A percentile compares a stretch with the other conserved stretches of the same genome.
Evolutionary conservation across 2,113 vertebrate genomes (phyloP).

Genomic region (Neodontobutis hainanensis): DNA sequence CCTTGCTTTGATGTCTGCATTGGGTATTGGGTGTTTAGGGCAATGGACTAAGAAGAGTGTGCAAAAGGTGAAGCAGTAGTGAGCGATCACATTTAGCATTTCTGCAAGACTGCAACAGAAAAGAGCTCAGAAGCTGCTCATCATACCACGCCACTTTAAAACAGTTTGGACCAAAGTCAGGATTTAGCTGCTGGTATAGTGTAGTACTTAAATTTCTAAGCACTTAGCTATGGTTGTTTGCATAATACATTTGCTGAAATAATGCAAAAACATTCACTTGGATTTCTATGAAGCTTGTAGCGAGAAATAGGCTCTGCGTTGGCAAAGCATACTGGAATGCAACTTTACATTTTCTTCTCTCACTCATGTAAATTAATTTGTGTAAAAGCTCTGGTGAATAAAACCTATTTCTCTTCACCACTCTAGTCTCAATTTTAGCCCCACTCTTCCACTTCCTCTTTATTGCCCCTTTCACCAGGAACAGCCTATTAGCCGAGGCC

Average conservation of each 20-base stretch:
- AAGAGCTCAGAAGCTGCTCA: slow-evolving; percentile 27
- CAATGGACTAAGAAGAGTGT: slow-evolving; percentile 46
- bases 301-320: slow-evolving; percentile 49
- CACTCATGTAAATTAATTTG: slow-evolving; percentile 70
- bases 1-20: slow-evolving; percentile 71
- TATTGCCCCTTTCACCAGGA: slow-evolving; percentile 68
- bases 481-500: slow-evolving; percentile 65
- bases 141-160: slow-evolving; percentile 29
- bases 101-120: slow-evolving; percentile 19
- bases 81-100: slow-evolving; percentile 34
- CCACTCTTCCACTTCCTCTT: slow-evolving; percentile 45
- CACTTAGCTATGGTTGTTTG: slow-evolving; percentile 62
- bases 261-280: slow-evolving; percentile 64
- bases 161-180: slow-evolving; percentile 33
- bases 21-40: slow-evolving; percentile 48
- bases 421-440: slow-evolving; percentile 26
- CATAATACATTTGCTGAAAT: slow-evolving; percentile 65
- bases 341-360: slow-evolving; percentile 62
- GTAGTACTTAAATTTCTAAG: slow-evolving; percentile 44
- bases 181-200: slow-evolving; percentile 31
- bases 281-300: slow-evolving; percentile 56
- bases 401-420: slow-evolving; percentile 60
- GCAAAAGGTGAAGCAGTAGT: slow-evolving; percentile 39
- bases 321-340: slow-evolving; percentile 59
- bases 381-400: slow-evolving; percentile 66